phyloP scores from a whole-genome alignment of 2,888 invertebrate genomes.

The Rhyacophila evoluta region DNA sequence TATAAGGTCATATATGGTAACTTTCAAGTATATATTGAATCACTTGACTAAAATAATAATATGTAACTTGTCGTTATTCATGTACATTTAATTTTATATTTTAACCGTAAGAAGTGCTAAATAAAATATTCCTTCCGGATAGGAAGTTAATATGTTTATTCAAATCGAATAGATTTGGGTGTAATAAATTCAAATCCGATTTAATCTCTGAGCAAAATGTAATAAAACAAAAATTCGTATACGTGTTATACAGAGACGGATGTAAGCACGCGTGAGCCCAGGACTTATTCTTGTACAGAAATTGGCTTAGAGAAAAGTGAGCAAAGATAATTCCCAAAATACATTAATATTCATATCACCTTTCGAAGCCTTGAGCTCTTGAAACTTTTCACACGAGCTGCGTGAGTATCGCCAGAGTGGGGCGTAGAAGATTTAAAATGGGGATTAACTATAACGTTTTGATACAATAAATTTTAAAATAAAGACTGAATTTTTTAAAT shows the following conservation, averaged over 20 bases:
- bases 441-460: too few relatives aligned
- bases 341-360: conserved; percentile 70
- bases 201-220: not conserved
- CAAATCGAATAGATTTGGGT: too few relatives aligned
- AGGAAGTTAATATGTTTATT: too few relatives aligned
- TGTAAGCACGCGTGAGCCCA: not conserved
- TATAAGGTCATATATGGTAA: too few relatives aligned
- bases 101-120: too few relatives aligned
- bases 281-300: conserved; percentile 16
- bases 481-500: too few relatives aligned
- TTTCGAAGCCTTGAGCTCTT: conserved; percentile 48
- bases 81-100: too few relatives aligned
- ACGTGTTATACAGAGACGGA: not conserved
- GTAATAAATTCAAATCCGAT: conserved; percentile 9
- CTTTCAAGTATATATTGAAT: too few relatives aligned
- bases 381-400: conserved; percentile 48
- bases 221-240: conserved; percentile 9
- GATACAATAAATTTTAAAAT: too few relatives aligned
- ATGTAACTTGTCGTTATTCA: too few relatives aligned
- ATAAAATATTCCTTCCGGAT: too few relatives aligned
- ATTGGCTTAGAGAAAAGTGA: conserved; percentile 35
- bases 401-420: conserved; percentile 25
- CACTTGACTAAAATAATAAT: too few relatives aligned
- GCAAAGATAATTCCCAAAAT: conserved; percentile 47
- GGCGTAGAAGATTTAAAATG: not conserved